Evolutionary conservation across 2,888 invertebrate genomes (phyloP).

Genomic region (Caprella mutica): DNA sequence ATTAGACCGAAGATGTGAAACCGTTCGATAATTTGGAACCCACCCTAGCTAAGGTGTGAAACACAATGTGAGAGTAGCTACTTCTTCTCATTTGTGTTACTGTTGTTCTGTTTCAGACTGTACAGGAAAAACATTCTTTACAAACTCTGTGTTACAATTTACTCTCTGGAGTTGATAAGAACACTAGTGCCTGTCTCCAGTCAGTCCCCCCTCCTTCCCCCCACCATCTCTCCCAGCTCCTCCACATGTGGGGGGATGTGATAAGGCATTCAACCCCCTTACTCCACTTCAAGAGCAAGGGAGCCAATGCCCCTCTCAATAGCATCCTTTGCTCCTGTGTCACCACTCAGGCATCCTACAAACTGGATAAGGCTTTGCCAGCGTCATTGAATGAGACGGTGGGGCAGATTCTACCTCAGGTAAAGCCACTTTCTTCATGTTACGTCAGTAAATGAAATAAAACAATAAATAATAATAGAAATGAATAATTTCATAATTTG

Average conservation of each 20-base stretch:
- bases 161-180: conserved; percentile 17
- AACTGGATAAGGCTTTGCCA: not conserved
- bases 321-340: not conserved
- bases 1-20: too few relatives aligned
- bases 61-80: too few relatives aligned
- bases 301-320: not conserved
- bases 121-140: conserved; percentile 6
- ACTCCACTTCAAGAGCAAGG: conserved; percentile 12
- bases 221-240: conserved; percentile 11
- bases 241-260: conserved; percentile 12
- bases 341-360: not conserved
- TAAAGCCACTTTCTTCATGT: too few relatives aligned
- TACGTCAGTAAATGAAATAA: too few relatives aligned
- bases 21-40: too few relatives aligned
- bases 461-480: too few relatives aligned
- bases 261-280: conserved; percentile 14
- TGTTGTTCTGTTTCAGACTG: not conserved
- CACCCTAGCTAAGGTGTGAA: too few relatives aligned
- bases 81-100: too few relatives aligned
- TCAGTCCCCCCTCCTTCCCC: conserved; percentile 20
- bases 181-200: conserved; percentile 12
- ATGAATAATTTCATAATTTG: too few relatives aligned
- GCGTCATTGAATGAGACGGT: not conserved
- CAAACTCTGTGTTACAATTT: conserved; percentile 10
- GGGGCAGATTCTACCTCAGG: not conserved